Evolutionary conservation across 2,797 vertebrate genomes (phyloP), one percentile per base, ranked within the genome.

Genomic region (Gadopsis bispinosus): DNA sequence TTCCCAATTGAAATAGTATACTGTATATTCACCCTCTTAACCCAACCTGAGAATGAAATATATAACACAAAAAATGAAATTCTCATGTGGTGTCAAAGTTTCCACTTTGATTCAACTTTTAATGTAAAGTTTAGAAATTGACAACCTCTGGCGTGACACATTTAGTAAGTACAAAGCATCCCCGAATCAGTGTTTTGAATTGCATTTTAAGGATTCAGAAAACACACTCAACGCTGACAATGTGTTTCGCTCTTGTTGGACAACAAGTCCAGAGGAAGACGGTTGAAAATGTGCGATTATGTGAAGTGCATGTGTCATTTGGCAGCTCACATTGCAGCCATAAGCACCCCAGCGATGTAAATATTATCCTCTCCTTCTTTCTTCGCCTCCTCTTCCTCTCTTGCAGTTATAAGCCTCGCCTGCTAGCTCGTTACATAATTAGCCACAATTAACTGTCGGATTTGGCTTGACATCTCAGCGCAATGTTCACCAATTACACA

Each of bases 381-480:
- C 58, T 72, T 66, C 66, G 55, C 61, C 48, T 69, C 33, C 45
- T 45, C 62, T 66, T 74, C 70, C 70, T 61, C 69, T 48, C 50
- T 31, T 68, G 37, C 60, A 31, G 60, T 58, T 65, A 35, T 69
- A 75, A 87, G 66, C 61, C 62, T 73, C 6, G n/a, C 33, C 73
- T 64, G 72, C 73, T 71, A 70, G 73, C 79, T 72, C 37, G 68
- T 86, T 85, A 87, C 65, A 80, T 80, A 91, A 85, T 87, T 85
- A 87, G 68, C 81, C 73, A 73, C 82, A 91, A 91, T 87, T 90
- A 89, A 84, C 80, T 89, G 81, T 91, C 80, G 55, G 81, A 88
- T 90, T 91, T 87, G 77, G 85, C 83, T 71, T 61, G 69, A 87
- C 77, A 80, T 86, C 77, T 79, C 71, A 75, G 69, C 29, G 66